Evolutionary conservation across 2,888 invertebrate species (phyloP).

Genomic region (Epinotia brunnichana): DNA sequence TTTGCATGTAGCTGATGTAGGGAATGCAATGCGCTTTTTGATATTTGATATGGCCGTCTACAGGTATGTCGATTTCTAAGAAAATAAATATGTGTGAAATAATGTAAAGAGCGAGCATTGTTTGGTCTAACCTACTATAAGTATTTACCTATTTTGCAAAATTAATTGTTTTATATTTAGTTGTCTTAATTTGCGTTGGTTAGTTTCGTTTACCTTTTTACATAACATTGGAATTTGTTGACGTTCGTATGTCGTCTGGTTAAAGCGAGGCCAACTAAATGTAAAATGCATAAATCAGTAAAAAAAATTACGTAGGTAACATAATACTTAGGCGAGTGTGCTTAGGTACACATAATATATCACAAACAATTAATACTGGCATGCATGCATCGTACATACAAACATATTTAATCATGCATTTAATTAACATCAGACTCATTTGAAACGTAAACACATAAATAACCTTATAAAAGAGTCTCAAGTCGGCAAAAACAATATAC

Average conservation of each 20-base stretch:
- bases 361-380: not conserved
- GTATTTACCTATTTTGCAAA: not conserved
- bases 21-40: slow-evolving; percentile 18
- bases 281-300: not conserved
- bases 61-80: slow-evolving; percentile 9
- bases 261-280: not conserved
- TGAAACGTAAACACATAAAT: slow-evolving; percentile 40
- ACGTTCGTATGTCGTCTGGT: not conserved
- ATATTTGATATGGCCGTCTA: slow-evolving; percentile 9
- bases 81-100: not conserved
- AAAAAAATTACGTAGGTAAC: not conserved
- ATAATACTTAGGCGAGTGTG: too few species aligned
- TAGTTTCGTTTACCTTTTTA: not conserved
- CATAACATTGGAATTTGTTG: not conserved
- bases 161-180: not conserved
- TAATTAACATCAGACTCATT: slow-evolving; percentile 33
- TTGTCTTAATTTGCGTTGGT: not conserved
- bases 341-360: too few species aligned
- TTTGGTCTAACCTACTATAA: not conserved
- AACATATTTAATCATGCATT: slow-evolving; percentile 26
- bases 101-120: not conserved
- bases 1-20: slow-evolving; percentile 8
- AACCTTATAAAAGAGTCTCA: slow-evolving; percentile 22
- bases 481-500: slow-evolving; percentile 40
- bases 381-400: slow-evolving; percentile 16